phyloP scores from a whole-genome alignment of 2,888 invertebrate species.

The Papilio demoleus region DNA sequence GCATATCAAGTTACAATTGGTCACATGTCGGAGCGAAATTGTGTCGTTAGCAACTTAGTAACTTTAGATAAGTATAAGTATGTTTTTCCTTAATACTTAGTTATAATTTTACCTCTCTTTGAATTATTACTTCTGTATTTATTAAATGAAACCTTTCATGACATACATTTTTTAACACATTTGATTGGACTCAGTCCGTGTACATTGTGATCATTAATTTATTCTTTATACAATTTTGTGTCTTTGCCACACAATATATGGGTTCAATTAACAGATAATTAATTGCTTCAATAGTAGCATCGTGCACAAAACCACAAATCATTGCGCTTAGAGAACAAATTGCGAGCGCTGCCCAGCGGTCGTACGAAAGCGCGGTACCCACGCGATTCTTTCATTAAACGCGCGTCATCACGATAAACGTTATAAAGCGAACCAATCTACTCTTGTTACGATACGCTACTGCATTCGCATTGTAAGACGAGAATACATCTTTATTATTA shows the following conservation, averaged over 20 bases:
- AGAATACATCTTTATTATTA: neutral
- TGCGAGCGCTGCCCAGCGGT: conserved; percentile 31
- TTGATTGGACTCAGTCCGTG: neutral
- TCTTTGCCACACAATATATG: neutral
- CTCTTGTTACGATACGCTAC: conserved; percentile 34
- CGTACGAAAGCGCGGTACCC: conserved; percentile 44
- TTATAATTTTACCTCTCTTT: no score
- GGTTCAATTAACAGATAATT: conserved; percentile 6
- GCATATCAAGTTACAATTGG: conserved; percentile 27
- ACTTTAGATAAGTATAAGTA: neutral
- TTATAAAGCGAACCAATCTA: conserved; percentile 42
- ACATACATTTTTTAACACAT: neutral
- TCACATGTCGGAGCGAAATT: conserved; percentile 6
- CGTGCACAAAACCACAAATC: conserved; percentile 22
- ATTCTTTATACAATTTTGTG: no score
- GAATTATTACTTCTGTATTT: no score
- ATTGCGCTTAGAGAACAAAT: conserved; percentile 39
- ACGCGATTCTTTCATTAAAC: conserved; percentile 51
- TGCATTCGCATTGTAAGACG: conserved; percentile 19
- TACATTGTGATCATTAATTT: no score
- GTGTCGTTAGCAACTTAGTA: neutral
- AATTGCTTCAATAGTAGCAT: conserved; percentile 2
- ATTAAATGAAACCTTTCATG: no score
- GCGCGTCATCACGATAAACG: conserved; percentile 30
- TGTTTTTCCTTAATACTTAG: no score